These are phyloP conservation scores for Magallana angulata DNA, from an alignment of 1,140 invertebrate genomes.

Conservation along the genomic window DNA sequence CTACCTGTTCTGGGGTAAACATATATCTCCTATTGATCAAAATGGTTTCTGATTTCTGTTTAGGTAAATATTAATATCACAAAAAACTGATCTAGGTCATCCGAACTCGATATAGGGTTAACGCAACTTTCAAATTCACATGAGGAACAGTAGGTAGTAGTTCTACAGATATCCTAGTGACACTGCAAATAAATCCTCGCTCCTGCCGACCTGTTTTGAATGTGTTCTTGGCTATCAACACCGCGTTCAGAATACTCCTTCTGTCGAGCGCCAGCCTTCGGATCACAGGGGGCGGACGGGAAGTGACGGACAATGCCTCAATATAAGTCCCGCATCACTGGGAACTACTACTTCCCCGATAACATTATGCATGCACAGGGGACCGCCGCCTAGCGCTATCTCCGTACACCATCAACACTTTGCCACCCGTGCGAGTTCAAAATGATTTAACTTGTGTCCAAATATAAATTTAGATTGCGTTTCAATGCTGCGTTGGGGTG, in stretches of 20 bases:
- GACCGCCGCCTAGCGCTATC: background rate
- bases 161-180: background rate
- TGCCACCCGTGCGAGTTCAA: background rate
- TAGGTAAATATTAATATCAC: background rate
- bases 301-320: background rate
- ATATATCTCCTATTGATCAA: conserved; percentile 3
- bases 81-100: background rate
- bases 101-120: too few species aligned
- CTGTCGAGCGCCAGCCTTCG: background rate
- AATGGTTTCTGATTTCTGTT: background rate
- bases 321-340: conserved; percentile 21
- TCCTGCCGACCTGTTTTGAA: background rate
- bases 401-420: background rate
- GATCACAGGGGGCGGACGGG: background rate
- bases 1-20: background rate
- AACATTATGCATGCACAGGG: conserved; percentile 12
- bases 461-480: conserved; percentile 12
- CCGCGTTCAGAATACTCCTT: background rate
- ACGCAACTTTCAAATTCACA: too few species aligned
- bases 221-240: conserved; percentile 14
- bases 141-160: too few species aligned
- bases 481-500: background rate
- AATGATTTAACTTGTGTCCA: conserved; percentile 32
- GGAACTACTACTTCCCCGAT: background rate
- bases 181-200: background rate